These are phyloP conservation scores for Onychomys leucogaster DNA, from an alignment of 2,797 vertebrate genomes.

Conservation along the genomic window DNA sequence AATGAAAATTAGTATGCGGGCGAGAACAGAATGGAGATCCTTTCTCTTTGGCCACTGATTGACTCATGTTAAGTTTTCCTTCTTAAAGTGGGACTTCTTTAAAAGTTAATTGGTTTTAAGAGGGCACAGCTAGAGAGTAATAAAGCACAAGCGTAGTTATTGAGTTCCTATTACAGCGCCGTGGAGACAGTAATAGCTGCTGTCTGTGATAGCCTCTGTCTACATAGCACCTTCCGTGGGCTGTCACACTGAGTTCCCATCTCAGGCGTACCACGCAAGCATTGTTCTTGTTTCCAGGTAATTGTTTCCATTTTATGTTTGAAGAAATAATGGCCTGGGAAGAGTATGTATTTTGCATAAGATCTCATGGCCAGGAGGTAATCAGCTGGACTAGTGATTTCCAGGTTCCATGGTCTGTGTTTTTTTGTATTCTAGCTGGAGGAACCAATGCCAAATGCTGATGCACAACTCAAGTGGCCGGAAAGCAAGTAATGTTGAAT, in stretches of 20 bases:
- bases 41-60: conserved; percentile 51
- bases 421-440: neutral
- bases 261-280: neutral
- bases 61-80: conserved; percentile 39
- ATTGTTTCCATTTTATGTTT: neutral
- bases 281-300: neutral
- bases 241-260: neutral
- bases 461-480: neutral
- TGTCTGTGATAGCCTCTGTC: neutral
- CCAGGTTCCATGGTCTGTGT: neutral
- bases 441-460: neutral
- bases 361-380: neutral
- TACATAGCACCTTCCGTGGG: neutral
- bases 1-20: neutral
- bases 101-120: conserved; percentile 51
- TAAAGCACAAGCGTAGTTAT: conserved; percentile 29
- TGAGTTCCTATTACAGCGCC: neutral
- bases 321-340: neutral
- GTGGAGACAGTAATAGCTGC: neutral
- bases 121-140: conserved; percentile 23
- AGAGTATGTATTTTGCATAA: neutral
- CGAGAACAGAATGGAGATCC: neutral
- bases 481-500: neutral
- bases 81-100: conserved; percentile 51
- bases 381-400: neutral